A percentile compares a stretch with the other conserved stretches of the same genome.
phyloP scores from a whole-genome alignment of 2,888 invertebrate species.

The Andrena dorsata region DNA sequence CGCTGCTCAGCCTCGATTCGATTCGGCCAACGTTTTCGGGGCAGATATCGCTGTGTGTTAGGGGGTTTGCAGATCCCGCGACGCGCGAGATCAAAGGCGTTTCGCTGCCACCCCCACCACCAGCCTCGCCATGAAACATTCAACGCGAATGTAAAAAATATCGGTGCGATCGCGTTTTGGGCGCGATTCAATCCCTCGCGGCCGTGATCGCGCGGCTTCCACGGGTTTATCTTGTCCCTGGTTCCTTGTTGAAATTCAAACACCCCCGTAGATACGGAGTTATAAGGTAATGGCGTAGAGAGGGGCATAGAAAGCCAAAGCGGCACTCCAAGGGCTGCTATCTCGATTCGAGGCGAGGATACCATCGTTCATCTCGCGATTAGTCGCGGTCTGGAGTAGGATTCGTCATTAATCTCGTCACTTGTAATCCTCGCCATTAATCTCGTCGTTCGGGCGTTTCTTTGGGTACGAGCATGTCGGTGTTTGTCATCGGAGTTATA shows the following conservation, averaged over 20 bases:
- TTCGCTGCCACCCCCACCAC: background rate
- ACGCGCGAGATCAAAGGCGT: slow-evolving; percentile 29
- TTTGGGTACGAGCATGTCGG: background rate
- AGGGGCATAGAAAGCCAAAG: slow-evolving; percentile 9
- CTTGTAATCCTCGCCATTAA: slow-evolving; percentile 23
- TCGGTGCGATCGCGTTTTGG: background rate
- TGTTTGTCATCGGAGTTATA: background rate
- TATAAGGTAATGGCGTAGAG: background rate
- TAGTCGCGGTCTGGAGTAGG: background rate
- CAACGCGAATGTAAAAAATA: slow-evolving; percentile 11
- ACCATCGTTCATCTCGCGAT: slow-evolving; percentile 8
- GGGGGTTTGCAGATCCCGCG: slow-evolving; percentile 5
- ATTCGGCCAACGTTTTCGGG: slow-evolving; percentile 13
- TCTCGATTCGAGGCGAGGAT: background rate
- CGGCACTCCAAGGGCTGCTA: background rate
- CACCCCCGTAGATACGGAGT: background rate
- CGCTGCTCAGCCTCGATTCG: background rate
- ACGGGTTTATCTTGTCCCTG: background rate
- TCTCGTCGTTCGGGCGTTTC: slow-evolving; percentile 19
- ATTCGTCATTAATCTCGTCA: slow-evolving; percentile 33
- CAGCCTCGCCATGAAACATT: slow-evolving; percentile 27
- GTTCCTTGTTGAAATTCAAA: slow-evolving; percentile 29
- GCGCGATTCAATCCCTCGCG: slow-evolving; percentile 16
- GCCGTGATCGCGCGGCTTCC: background rate
- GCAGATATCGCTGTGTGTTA: slow-evolving; percentile 11